These are phyloP conservation scores for Rhegmatorhina hoffmannsi DNA, from an alignment of 2,113 vertebrate species.

Conservation along the genomic window DNA sequence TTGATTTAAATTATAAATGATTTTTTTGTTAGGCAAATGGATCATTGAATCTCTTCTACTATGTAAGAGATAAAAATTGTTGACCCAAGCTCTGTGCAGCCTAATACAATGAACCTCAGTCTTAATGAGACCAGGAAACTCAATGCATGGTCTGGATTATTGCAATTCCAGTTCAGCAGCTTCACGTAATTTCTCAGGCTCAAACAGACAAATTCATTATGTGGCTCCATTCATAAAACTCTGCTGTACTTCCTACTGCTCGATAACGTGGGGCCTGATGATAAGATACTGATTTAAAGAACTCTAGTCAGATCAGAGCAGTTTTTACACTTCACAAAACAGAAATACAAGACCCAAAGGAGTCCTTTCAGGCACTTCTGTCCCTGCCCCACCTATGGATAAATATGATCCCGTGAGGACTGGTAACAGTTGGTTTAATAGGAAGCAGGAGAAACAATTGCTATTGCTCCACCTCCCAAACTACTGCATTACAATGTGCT, in stretches of 20 bases:
- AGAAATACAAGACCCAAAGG: neutral
- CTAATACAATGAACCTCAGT: slow-evolving; percentile 43
- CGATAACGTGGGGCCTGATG: neutral
- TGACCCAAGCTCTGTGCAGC: neutral
- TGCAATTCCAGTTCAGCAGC: slow-evolving; percentile 61
- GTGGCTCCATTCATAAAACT: slow-evolving; percentile 42
- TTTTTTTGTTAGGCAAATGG: neutral
- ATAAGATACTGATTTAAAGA: neutral
- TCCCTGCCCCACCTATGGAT: neutral
- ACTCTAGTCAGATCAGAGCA: neutral
- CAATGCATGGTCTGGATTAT: slow-evolving; percentile 11
- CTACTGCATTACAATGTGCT: neutral
- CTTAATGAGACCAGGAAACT: slow-evolving; percentile 50
- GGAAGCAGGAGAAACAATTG: slow-evolving; percentile 37
- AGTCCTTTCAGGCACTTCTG: neutral
- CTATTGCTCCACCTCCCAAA: slow-evolving; percentile 11
- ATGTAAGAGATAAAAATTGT: slow-evolving; percentile 28
- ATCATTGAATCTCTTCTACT: neutral
- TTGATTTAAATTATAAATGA: slow-evolving; percentile 18
- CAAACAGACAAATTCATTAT: slow-evolving; percentile 13
- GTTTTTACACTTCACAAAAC: neutral
- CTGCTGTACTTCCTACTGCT: neutral
- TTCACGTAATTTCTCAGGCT: slow-evolving; percentile 21
- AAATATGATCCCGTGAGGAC: neutral
- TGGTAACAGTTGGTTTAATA: slow-evolving; percentile 36